Percentiles rank a stretch among this genome's conserved stretches.
Evolutionary conservation across 2,797 vertebrate genomes (phyloP).

Genomic region (Phataginus tricuspis): DNA sequence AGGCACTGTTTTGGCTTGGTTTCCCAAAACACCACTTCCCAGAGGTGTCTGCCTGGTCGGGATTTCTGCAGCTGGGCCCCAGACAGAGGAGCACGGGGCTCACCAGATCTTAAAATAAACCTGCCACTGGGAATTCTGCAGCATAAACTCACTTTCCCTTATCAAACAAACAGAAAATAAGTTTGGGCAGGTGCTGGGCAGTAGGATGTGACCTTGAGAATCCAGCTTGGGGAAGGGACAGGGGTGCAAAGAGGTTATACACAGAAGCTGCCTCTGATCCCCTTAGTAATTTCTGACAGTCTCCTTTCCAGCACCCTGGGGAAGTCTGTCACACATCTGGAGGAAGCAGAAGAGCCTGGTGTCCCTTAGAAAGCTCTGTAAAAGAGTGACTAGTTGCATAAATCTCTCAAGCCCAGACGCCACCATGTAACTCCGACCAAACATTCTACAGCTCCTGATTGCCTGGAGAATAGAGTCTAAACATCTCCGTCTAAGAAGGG

Average conservation of each 20-base stretch:
- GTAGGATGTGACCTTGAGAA: constrained; percentile 59
- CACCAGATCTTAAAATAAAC: constrained; percentile 66
- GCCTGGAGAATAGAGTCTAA: background rate
- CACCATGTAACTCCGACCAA: background rate
- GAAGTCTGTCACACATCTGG: constrained; percentile 76
- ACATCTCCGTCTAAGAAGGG: background rate
- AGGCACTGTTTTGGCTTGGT: constrained; percentile 16
- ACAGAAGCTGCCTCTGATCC: constrained; percentile 71
- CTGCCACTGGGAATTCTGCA: constrained; percentile 21
- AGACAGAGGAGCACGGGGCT: background rate
- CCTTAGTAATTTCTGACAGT: constrained; percentile 73
- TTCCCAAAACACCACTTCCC: constrained; percentile 54
- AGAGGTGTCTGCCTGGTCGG: background rate
- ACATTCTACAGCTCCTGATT: background rate
- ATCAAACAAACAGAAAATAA: constrained; percentile 71
- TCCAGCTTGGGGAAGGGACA: background rate
- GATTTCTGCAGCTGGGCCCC: background rate
- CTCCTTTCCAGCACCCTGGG: constrained; percentile 61
- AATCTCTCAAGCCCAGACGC: background rate
- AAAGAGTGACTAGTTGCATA: constrained; percentile 76
- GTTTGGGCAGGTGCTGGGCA: constrained; percentile 61
- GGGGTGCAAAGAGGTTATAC: background rate
- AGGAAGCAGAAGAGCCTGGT: constrained; percentile 73
- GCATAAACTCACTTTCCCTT: constrained; percentile 60
- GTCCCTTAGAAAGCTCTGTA: constrained; percentile 74